A percentile compares a stretch with the other conserved stretches of the same genome.
These are phyloP conservation scores for Hydrozoanthus tunicans DNA, from an alignment of 64 coral and sea anemone genomes.

Conservation along the genomic window DNA sequence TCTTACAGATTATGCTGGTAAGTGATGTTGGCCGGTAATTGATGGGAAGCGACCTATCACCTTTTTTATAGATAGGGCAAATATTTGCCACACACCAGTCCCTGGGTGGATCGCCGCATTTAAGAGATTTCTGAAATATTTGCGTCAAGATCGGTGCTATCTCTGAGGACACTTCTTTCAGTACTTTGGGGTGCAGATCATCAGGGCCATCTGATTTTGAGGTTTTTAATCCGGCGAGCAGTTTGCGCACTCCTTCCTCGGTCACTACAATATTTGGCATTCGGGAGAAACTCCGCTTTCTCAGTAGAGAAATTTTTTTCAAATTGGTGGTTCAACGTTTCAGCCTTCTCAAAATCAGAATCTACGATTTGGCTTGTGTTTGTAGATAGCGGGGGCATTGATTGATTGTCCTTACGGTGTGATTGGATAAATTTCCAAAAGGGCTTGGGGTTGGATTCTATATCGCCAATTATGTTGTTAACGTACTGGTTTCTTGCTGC, in stretches of 20 bases:
- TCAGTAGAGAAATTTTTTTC: constrained; percentile 52
- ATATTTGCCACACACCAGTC: too few species aligned
- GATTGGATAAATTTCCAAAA: constrained; percentile 50
- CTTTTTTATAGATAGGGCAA: neutral
- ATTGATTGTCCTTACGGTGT: constrained; percentile 53
- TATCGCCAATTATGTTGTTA: constrained; percentile 52
- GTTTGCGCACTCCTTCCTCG: constrained; percentile 18
- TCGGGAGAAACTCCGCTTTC: neutral
- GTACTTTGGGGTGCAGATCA: constrained; percentile 38
- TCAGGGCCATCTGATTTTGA: constrained; percentile 57
- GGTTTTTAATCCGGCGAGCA: constrained; percentile 39
- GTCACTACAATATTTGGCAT: constrained; percentile 27
- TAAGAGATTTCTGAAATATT: constrained; percentile 56
- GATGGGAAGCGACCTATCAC: constrained; percentile 23
- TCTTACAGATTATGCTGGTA: constrained; percentile 39
- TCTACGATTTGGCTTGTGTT: constrained; percentile 16
- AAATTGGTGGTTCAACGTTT: constrained; percentile 29
- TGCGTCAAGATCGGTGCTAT: constrained; percentile 42
- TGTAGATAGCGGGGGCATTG: constrained; percentile 38
- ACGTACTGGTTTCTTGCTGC: constrained; percentile 33
- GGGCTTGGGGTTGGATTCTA: constrained; percentile 39
- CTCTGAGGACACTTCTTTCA: constrained; percentile 46
- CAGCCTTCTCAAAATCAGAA: constrained; percentile 28
- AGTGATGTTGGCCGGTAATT: constrained; percentile 53
- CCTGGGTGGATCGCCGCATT: neutral